Percentiles rank a stretch among this genome's conserved stretches.
Conservation (phyloP, 2,797 vertebrate species). For the Anguilla anguilla region DNA sequence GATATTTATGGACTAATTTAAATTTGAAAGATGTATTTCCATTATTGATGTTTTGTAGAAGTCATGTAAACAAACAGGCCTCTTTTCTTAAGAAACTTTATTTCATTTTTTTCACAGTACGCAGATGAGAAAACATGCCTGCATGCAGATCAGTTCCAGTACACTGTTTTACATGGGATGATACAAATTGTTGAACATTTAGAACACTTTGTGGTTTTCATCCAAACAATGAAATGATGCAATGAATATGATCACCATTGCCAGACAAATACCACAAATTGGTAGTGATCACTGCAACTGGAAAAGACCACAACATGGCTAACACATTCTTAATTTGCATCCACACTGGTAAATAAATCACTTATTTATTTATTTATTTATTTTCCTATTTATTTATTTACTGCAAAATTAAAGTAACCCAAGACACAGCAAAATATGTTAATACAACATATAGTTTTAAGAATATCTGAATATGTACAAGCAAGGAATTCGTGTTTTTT, state of each 20-base stretch:
- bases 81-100: not conserved
- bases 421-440: no score
- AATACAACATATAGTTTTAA: no score
- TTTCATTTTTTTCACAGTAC: not conserved
- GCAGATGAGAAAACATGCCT: not conserved
- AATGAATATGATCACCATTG: not conserved
- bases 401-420: no score
- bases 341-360: no score
- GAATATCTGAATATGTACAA: not conserved
- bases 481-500: not conserved
- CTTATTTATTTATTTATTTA: no score
- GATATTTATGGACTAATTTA: constrained; percentile 1
- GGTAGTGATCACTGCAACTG: not conserved
- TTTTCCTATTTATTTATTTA: no score
- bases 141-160: not conserved
- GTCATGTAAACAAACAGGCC: not conserved
- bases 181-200: not conserved
- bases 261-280: not conserved
- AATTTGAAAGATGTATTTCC: not conserved
- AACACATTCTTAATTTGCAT: no score
- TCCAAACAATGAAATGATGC: not conserved
- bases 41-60: not conserved
- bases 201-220: not conserved
- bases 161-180: not conserved
- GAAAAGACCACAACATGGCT: no score